Percentiles rank a stretch among this genome's conserved stretches.
These are phyloP conservation scores for Syrrhaptes paradoxus DNA, from an alignment of 2,113 vertebrate genomes.

Conservation along the genomic window DNA sequence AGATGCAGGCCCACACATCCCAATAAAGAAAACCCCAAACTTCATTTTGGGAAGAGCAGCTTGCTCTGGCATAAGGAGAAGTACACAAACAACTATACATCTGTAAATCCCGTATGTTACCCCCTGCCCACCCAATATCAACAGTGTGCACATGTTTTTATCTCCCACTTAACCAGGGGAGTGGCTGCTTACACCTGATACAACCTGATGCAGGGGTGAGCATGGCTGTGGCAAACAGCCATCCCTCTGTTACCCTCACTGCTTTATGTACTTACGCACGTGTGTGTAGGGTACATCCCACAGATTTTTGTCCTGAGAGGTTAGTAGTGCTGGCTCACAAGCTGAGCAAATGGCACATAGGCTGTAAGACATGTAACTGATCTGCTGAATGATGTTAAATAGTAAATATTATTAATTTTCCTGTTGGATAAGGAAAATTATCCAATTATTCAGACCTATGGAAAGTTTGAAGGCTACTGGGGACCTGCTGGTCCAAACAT, in stretches of 20 bases:
- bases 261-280: not conserved
- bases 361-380: not conserved
- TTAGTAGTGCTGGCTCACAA: not conserved
- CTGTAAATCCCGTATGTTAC: rapidly evolving
- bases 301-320: not conserved
- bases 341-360: not conserved
- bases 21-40: not conserved
- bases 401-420: not conserved
- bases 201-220: not conserved
- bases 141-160: not conserved
- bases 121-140: not conserved
- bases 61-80: not conserved
- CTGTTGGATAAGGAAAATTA: not conserved
- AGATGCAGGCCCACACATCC: not conserved
- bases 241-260: not conserved
- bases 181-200: not conserved
- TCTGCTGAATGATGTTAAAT: not conserved
- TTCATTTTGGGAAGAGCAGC: not conserved
- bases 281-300: not conserved
- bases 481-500: not conserved
- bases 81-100: not conserved
- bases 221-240: not conserved
- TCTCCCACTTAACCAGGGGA: not conserved
- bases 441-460: not conserved
- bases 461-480: not conserved